phyloP scores from a whole-genome alignment of 2,113 vertebrate species.

The Crotophaga sulcirostris region DNA sequence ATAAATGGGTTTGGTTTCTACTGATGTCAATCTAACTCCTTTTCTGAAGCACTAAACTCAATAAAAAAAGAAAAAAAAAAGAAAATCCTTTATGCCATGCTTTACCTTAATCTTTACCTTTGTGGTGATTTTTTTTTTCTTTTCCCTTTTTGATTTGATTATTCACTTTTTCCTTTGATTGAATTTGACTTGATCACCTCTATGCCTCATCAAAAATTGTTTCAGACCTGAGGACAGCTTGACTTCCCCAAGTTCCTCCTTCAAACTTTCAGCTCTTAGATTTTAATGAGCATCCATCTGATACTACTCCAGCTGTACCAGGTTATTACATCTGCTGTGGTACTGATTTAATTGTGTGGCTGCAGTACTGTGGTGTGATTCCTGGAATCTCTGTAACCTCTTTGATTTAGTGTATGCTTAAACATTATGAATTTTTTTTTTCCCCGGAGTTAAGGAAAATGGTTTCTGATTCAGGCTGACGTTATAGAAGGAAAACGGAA shows the following conservation, averaged over 20 bases:
- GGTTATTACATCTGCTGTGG: slow-evolving; percentile 22
- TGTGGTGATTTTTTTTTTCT: neutral
- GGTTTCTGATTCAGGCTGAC: neutral
- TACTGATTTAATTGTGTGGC: neutral
- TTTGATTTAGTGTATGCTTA: neutral
- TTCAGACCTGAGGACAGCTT: slow-evolving; percentile 27
- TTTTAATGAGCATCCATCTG: slow-evolving; percentile 53
- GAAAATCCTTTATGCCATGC: neutral
- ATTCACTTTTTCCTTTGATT: slow-evolving; percentile 23
- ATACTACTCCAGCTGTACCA: neutral
- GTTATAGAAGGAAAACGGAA: neutral
- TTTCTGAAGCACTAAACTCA: neutral
- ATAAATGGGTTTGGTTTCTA: neutral
- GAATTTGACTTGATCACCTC: slow-evolving; percentile 9
- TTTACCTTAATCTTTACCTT: slow-evolving; percentile 17
- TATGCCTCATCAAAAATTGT: neutral
- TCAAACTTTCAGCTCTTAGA: slow-evolving; percentile 34
- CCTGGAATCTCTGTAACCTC: neutral
- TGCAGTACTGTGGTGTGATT: neutral
- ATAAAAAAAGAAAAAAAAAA: neutral
- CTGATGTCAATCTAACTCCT: neutral
- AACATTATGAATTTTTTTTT: neutral
- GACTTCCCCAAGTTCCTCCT: slow-evolving; percentile 35
- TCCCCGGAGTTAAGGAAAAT: neutral
- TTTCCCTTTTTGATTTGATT: neutral